Conservation (phyloP, 1,140 invertebrate species). For the Copidosoma floridanum region DNA sequence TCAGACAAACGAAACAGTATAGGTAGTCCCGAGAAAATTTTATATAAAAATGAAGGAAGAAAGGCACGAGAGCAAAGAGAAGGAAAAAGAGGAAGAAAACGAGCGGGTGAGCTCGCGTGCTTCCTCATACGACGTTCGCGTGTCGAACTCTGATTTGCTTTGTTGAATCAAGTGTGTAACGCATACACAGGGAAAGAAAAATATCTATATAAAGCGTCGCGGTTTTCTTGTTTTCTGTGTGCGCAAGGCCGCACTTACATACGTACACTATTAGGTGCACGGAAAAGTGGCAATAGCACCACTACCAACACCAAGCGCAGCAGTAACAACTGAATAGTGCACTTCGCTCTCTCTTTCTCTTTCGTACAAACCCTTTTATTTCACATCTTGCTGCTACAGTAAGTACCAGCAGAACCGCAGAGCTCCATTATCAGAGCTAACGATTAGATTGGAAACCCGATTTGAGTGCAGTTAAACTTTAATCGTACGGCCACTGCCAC, state of each 20-base stretch:
- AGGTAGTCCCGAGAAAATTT: too few species aligned
- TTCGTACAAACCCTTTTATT: too few species aligned
- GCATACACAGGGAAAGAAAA: conserved; percentile 12
- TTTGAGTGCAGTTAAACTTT: conserved; percentile 18
- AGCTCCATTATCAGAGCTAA: conserved; percentile 18
- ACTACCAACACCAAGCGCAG: too few species aligned
- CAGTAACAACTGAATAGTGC: conserved; percentile 33
- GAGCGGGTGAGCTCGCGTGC: conserved; percentile 46
- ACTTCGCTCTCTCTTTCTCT: conserved; percentile 6
- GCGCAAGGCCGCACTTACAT: neutral
- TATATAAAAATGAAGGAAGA: too few species aligned
- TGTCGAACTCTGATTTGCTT: conserved; percentile 58
- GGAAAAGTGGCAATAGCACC: conserved; percentile 17
- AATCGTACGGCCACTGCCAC: neutral
- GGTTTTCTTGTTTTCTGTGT: neutral
- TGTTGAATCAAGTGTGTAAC: conserved; percentile 55
- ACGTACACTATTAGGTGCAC: neutral
- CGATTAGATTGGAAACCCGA: conserved; percentile 20
- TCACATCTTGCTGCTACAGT: too few species aligned
- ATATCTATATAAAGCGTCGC: neutral
- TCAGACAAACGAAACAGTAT: conserved; percentile 5
- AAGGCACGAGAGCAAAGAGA: too few species aligned
- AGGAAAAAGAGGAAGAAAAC: conserved; percentile 2
- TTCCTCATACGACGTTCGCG: conserved; percentile 50
- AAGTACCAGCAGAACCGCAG: too few species aligned